Conservation (phyloP, 2,888 invertebrate species). For the Spodoptera littoralis region DNA sequence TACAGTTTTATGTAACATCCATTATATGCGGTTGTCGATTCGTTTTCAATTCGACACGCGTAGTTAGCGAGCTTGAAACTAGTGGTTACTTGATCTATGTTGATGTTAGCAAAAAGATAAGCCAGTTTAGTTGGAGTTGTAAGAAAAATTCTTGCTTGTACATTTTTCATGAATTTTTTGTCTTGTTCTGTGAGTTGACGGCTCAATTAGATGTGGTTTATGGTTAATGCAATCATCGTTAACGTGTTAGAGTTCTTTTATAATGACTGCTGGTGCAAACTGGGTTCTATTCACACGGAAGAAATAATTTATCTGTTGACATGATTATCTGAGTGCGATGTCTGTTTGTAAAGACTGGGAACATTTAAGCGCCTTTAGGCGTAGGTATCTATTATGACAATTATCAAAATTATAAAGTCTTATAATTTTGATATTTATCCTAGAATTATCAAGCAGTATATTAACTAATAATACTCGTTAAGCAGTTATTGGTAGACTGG, state of each 20-base stretch:
- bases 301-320: no score
- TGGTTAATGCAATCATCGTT: slow-evolving; percentile 20
- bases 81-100: slow-evolving; percentile 56
- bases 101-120: slow-evolving; percentile 54
- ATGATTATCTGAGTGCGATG: no score
- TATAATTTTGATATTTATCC: no score
- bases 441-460: no score
- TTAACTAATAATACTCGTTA: slow-evolving; percentile 14
- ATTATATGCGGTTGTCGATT: slow-evolving; percentile 48
- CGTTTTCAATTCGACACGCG: slow-evolving; percentile 57
- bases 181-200: slow-evolving; percentile 26
- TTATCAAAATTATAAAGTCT: no score
- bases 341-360: no score
- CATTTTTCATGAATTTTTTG: slow-evolving; percentile 37
- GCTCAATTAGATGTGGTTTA: slow-evolving; percentile 36
- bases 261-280: no score
- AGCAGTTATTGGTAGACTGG: slow-evolving; percentile 36
- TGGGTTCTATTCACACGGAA: no score
- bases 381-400: no score
- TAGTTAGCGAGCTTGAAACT: slow-evolving; percentile 53
- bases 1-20: slow-evolving; percentile 54
- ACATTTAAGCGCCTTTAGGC: no score
- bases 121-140: slow-evolving; percentile 35
- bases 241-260: slow-evolving; percentile 2
- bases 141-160: slow-evolving; percentile 30